Conservation (phyloP, 2,888 invertebrate species). For the Leuctra nigra region DNA sequence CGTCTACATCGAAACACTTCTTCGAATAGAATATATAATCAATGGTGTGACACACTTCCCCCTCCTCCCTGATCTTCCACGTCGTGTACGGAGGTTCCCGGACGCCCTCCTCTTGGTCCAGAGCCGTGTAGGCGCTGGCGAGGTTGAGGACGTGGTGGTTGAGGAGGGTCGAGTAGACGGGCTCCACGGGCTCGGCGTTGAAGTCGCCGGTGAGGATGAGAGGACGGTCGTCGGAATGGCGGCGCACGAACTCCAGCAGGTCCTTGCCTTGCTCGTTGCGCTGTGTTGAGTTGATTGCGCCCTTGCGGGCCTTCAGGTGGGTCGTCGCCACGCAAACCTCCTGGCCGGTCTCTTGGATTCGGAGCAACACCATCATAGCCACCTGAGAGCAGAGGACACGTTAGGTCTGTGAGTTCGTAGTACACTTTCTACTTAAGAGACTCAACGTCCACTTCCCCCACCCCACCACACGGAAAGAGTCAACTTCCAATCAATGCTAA, state of each 20-base stretch:
- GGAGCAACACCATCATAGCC: constrained; percentile 51
- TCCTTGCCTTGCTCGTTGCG: constrained; percentile 67
- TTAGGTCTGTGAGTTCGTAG: constrained; percentile 25
- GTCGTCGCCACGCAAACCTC: constrained; percentile 63
- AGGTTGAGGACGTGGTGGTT: constrained; percentile 41
- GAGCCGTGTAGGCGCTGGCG: constrained; percentile 47
- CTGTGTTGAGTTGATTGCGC: constrained; percentile 57
- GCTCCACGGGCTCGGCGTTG: constrained; percentile 66
- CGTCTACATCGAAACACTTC: constrained; percentile 48
- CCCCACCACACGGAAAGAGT: too few relatives aligned
- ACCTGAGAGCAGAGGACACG: constrained; percentile 44
- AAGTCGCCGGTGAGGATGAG: constrained; percentile 66
- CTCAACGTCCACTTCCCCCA: too few relatives aligned
- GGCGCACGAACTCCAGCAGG: constrained; percentile 49
- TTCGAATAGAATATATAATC: constrained; percentile 65
- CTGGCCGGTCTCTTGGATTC: constrained; percentile 47
- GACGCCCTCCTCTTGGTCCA: constrained; percentile 35
- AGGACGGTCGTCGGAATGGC: constrained; percentile 47
- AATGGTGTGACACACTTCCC: constrained; percentile 64
- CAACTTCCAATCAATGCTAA: too few relatives aligned
- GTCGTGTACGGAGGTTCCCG: constrained; percentile 66
- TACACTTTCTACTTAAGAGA: background rate
- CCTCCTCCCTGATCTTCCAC: constrained; percentile 66
- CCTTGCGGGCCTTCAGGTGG: constrained; percentile 65
- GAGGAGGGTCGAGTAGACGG: constrained; percentile 56